phyloP scores from a whole-genome alignment of 2,113 vertebrate species.

The Todiramphus saurophagus region DNA sequence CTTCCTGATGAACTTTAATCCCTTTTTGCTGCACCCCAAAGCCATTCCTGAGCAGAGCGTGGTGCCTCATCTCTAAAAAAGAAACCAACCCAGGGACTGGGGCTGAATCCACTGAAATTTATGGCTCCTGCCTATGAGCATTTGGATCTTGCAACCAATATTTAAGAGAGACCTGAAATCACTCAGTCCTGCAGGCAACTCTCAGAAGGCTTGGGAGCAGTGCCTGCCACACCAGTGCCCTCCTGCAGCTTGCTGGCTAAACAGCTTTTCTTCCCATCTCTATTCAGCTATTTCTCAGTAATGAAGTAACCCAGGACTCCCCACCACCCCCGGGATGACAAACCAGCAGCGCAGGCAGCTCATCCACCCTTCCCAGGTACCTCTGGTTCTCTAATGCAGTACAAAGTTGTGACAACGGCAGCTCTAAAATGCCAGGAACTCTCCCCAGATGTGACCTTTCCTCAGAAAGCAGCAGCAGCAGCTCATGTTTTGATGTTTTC shows the following conservation, averaged over 20 bases:
- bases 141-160: neutral
- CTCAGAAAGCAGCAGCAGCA: neutral
- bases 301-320: neutral
- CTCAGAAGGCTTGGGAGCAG: neutral
- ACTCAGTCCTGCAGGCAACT: neutral
- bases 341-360: neutral
- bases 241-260: neutral
- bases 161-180: neutral
- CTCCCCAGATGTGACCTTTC: neutral
- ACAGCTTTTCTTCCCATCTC: neutral
- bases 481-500: neutral
- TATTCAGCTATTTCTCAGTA: neutral
- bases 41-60: neutral
- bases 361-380: neutral
- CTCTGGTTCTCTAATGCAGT: neutral
- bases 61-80: neutral
- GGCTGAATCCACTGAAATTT: neutral
- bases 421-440: neutral
- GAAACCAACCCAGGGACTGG: neutral
- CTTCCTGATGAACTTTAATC: neutral
- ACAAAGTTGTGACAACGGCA: accelerated
- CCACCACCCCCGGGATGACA: neutral
- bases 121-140: neutral
- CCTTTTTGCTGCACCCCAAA: neutral
- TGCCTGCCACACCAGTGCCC: neutral